phyloP scores from a whole-genome alignment of 2,113 vertebrate genomes.

The Oxygymnocypris stewartii region DNA sequence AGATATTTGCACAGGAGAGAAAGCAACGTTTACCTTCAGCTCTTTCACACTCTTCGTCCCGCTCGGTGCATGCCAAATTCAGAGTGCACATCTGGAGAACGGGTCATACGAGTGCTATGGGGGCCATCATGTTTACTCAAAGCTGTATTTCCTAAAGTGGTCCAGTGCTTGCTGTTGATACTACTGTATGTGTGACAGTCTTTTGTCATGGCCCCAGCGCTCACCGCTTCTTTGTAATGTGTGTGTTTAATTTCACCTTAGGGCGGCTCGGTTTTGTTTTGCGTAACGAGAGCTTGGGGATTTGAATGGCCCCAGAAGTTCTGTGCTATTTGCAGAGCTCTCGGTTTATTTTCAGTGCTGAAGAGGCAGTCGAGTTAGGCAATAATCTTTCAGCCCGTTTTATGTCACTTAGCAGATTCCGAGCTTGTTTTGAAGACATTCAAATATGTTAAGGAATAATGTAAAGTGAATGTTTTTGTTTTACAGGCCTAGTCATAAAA shows the following conservation, averaged over 20 bases:
- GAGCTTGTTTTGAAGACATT: not conserved
- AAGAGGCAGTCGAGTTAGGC: slow-evolving; percentile 50
- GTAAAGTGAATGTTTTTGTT: not conserved
- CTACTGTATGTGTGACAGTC: slow-evolving; percentile 41
- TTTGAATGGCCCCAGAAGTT: slow-evolving; percentile 51
- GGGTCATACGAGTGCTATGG: slow-evolving; percentile 28
- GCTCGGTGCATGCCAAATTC: slow-evolving; percentile 25
- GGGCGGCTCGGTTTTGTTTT: slow-evolving; percentile 54
- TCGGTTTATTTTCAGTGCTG: slow-evolving; percentile 51
- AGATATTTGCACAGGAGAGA: slow-evolving; percentile 63
- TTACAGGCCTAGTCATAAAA: not conserved
- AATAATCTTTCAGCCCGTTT: slow-evolving; percentile 43
- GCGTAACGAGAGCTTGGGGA: slow-evolving; percentile 59
- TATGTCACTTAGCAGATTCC: slow-evolving; percentile 30
- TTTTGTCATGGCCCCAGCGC: slow-evolving; percentile 42
- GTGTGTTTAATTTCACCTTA: slow-evolving; percentile 48
- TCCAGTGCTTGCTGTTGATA: slow-evolving; percentile 33
- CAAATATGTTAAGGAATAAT: not conserved
- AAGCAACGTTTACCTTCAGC: slow-evolving; percentile 53
- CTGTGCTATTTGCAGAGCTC: slow-evolving; percentile 53
- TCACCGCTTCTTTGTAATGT: slow-evolving; percentile 17
- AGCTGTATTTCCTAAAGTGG: slow-evolving; percentile 26
- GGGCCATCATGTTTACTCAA: slow-evolving; percentile 45
- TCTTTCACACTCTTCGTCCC: slow-evolving; percentile 41
- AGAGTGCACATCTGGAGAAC: slow-evolving; percentile 27